These are phyloP conservation scores for Grallaria varia DNA, from an alignment of 2,113 vertebrate genomes.

Conservation along the genomic window DNA sequence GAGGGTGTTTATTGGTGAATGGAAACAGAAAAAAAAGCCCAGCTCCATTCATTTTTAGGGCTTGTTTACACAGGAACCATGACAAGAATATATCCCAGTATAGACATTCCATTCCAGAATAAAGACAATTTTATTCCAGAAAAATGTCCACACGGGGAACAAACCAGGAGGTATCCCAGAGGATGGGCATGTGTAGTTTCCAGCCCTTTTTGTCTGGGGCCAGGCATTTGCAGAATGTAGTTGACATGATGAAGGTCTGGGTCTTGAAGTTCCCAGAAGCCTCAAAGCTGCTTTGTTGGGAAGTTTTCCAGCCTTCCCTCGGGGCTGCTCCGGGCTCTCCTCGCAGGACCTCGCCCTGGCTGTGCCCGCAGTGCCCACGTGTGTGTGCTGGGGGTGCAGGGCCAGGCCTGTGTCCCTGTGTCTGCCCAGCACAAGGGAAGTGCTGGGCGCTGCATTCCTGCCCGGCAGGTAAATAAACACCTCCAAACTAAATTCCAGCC, in stretches of 20 bases:
- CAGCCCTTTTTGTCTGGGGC: background rate
- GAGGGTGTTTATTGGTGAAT: conserved; percentile 56
- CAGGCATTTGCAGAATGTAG: conserved; percentile 30
- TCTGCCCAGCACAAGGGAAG: background rate
- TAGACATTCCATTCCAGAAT: conserved; percentile 40
- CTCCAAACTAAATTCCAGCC: conserved; percentile 17
- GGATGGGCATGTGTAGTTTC: background rate
- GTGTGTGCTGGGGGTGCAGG: background rate
- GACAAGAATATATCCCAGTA: conserved; percentile 35
- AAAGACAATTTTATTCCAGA: conserved; percentile 24
- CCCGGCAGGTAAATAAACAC: conserved; percentile 47
- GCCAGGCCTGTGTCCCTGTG: background rate
- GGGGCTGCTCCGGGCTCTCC: background rate
- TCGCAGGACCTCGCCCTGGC: background rate
- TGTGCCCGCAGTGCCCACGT: background rate
- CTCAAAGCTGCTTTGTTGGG: background rate
- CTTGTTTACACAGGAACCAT: conserved; percentile 39
- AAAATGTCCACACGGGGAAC: background rate
- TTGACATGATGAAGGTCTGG: background rate
- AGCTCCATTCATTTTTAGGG: conserved; percentile 47
- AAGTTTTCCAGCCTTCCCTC: background rate
- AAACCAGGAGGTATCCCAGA: conserved; percentile 25
- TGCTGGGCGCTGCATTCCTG: background rate
- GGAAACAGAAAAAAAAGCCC: conserved; percentile 28
- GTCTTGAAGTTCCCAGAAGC: conserved; percentile 1